phyloP scores from a whole-genome alignment of 2,888 invertebrate genomes.

The Xanthia icteritia region DNA sequence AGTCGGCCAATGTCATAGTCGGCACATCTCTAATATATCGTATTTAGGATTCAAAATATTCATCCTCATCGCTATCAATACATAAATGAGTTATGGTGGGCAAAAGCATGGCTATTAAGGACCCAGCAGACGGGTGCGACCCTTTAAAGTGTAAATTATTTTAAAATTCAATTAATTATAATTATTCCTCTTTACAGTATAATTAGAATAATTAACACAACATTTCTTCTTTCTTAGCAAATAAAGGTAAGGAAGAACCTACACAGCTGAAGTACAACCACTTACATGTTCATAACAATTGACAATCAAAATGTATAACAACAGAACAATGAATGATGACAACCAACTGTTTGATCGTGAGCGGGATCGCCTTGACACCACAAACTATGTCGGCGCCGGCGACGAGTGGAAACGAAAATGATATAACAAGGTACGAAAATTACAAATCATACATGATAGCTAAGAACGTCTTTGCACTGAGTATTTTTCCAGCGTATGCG shows the following conservation, averaged over 20 bases:
- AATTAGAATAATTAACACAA: neutral
- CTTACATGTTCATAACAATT: slow-evolving; percentile 40
- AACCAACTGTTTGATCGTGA: slow-evolving; percentile 55
- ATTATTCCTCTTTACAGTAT: neutral
- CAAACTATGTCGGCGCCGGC: slow-evolving; percentile 64
- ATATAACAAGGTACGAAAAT: slow-evolving; percentile 55
- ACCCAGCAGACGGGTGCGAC: too few relatives aligned
- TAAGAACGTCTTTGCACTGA: neutral
- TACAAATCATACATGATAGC: slow-evolving; percentile 8
- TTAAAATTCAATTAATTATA: neutral
- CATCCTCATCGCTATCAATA: neutral
- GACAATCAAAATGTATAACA: slow-evolving; percentile 43
- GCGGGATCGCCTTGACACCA: slow-evolving; percentile 72
- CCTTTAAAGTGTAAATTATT: neutral
- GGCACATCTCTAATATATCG: too few relatives aligned
- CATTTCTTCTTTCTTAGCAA: neutral
- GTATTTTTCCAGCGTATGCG: neutral
- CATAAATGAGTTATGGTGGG: neutral
- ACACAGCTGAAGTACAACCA: neutral
- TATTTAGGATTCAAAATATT: neutral
- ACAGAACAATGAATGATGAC: slow-evolving; percentile 53
- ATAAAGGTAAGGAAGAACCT: neutral
- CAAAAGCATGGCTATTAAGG: neutral
- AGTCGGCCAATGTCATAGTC: too few relatives aligned
- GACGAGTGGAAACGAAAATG: slow-evolving; percentile 64